Conservation (phyloP, 2,888 invertebrate species). For the Drosophila setosimentum region DNA sequence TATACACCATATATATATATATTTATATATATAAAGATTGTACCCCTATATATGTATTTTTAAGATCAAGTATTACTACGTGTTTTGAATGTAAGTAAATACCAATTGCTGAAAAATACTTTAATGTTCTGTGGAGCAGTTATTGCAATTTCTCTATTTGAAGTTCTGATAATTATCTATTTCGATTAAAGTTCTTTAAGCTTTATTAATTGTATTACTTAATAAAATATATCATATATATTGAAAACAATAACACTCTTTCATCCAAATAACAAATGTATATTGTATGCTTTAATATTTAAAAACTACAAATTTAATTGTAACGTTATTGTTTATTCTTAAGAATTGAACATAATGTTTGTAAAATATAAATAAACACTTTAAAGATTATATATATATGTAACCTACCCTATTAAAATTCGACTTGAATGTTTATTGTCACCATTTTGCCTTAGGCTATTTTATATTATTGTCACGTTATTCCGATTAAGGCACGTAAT, state of each 20-base stretch:
- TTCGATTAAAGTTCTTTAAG: neutral
- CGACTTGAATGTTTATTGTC: slow-evolving; percentile 41
- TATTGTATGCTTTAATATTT: neutral
- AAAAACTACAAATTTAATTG: neutral
- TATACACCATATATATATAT: slow-evolving; percentile 11
- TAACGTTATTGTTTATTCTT: neutral
- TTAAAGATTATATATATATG: neutral
- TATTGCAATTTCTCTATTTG: neutral
- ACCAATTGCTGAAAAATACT: slow-evolving; percentile 15
- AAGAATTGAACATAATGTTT: neutral
- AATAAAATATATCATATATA: neutral
- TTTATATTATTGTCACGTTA: slow-evolving; percentile 18
- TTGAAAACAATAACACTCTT: neutral
- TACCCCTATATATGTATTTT: slow-evolving; percentile 41
- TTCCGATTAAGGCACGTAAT: slow-evolving; percentile 40
- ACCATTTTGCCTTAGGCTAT: slow-evolving; percentile 19
- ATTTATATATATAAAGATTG: slow-evolving; percentile 17
- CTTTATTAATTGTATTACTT: neutral
- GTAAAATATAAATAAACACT: neutral
- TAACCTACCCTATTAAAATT: neutral
- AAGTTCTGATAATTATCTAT: neutral
- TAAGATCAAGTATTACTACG: slow-evolving; percentile 64
- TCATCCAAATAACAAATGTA: neutral
- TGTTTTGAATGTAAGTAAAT: slow-evolving; percentile 57
- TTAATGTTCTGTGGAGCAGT: neutral